These are phyloP conservation scores for Tryphoninae sp. DNA, from an alignment of 2,888 invertebrate genomes.

Conservation along the genomic window DNA sequence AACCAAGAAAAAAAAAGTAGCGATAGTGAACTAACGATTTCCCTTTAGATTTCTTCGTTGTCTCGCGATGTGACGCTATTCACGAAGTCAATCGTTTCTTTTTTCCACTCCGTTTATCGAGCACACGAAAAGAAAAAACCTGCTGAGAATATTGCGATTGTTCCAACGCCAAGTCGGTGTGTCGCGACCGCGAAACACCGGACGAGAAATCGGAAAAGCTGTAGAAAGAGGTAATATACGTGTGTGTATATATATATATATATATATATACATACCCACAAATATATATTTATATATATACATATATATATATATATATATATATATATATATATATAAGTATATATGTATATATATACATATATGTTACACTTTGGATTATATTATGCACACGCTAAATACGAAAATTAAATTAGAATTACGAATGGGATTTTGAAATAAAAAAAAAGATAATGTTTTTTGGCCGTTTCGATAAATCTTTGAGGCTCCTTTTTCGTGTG, in stretches of 20 bases:
- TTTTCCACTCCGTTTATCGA: conserved; percentile 27
- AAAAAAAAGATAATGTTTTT: conserved; percentile 13
- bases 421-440: not conserved
- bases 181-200: conserved; percentile 40
- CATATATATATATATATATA: conserved; percentile 6
- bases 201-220: conserved; percentile 42
- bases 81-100: conserved; percentile 24
- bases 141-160: conserved; percentile 36
- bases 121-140: conserved; percentile 15
- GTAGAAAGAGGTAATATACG: conserved; percentile 39
- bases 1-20: conserved; percentile 37
- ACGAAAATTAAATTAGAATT: conserved; percentile 17
- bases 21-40: conserved; percentile 50
- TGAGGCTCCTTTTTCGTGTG: conserved; percentile 31
- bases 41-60: conserved; percentile 53
- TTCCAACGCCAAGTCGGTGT: conserved; percentile 20
- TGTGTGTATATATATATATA: conserved; percentile 14
- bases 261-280: not conserved
- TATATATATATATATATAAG: not conserved
- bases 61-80: conserved; percentile 19
- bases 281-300: conserved; percentile 18
- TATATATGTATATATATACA: not conserved
- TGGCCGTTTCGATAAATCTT: conserved; percentile 1
- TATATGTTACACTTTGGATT: conserved; percentile 18
- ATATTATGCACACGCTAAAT: conserved; percentile 45